phyloP scores from a whole-genome alignment of 1,140 invertebrate genomes.

The Euura lappo region DNA sequence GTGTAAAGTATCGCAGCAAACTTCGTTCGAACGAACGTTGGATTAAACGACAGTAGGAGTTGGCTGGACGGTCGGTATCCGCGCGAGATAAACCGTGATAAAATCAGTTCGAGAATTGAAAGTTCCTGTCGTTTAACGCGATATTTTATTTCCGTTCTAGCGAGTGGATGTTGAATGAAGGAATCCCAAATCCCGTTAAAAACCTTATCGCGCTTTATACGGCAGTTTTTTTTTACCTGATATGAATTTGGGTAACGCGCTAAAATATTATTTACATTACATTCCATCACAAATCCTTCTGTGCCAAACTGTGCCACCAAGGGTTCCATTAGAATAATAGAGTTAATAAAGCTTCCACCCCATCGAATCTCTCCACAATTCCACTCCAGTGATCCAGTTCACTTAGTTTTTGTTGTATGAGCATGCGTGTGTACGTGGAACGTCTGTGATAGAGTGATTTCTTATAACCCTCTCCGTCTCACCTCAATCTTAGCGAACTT shows the following conservation, averaged over 20 bases:
- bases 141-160: too few species aligned
- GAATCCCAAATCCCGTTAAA: too few species aligned
- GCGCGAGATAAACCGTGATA: background rate
- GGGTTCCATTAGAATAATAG: background rate
- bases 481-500: background rate
- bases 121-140: background rate
- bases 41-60: background rate
- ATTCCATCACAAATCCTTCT: background rate
- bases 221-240: background rate
- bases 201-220: too few species aligned
- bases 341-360: background rate
- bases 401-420: background rate
- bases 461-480: background rate
- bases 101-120: slow-evolving; percentile 3
- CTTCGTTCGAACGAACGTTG: background rate
- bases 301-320: background rate
- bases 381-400: background rate
- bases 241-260: slow-evolving; percentile 6
- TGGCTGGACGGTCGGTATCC: background rate
- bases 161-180: too few species aligned
- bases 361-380: background rate
- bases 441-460: background rate
- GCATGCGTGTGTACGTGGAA: background rate
- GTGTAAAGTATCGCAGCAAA: background rate
- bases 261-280: slow-evolving; percentile 11